Conservation (phyloP, 2,113 vertebrate species). For the Phrynosoma platyrhinos region DNA sequence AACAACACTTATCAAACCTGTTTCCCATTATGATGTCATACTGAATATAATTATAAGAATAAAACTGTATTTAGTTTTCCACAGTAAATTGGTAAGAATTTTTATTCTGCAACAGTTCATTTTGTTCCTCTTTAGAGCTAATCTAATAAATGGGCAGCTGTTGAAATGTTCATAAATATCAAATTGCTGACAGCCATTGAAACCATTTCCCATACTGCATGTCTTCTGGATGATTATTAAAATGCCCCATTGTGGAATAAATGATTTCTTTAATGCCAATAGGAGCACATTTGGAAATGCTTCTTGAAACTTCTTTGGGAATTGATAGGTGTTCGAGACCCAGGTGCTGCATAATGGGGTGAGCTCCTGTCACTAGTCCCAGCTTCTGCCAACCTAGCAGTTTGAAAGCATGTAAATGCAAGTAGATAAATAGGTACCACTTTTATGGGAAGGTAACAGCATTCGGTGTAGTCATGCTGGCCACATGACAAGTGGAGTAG, state of each 20-base stretch:
- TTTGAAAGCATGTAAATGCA: too few species aligned
- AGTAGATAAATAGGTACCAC: too few species aligned
- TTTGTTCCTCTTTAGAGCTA: not conserved
- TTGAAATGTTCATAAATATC: not conserved
- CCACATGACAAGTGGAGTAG: too few species aligned
- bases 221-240: not conserved
- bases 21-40: conserved; percentile 68
- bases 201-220: not conserved
- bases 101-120: conserved; percentile 21
- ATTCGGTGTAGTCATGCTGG: not conserved
- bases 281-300: not conserved
- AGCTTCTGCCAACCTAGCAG: too few species aligned
- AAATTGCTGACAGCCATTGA: not conserved
- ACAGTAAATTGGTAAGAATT: conserved; percentile 56
- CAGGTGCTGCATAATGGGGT: too few species aligned
- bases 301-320: not conserved
- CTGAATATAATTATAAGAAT: conserved; percentile 58
- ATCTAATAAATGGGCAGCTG: not conserved
- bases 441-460: too few species aligned
- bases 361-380: too few species aligned
- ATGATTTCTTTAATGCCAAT: not conserved
- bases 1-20: conserved; percentile 52
- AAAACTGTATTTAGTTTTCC: conserved; percentile 53
- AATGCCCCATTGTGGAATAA: not conserved
- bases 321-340: not conserved